Conservation (phyloP, 2,113 vertebrate species). For the Aptenodytes patagonicus region DNA sequence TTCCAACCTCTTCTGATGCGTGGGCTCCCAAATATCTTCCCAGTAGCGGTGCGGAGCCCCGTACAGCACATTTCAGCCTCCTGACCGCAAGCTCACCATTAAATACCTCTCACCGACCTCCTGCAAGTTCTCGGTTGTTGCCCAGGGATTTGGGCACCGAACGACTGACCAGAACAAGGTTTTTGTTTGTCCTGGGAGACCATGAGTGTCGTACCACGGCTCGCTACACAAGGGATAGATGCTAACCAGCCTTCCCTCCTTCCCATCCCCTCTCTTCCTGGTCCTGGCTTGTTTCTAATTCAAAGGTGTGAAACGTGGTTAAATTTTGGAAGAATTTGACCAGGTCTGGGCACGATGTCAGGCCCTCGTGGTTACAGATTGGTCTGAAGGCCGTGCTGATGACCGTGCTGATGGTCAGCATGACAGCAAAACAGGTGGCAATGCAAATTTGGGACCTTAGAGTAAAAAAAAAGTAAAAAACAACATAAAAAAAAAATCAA, state of each 20-base stretch:
- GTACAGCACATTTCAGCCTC: background rate
- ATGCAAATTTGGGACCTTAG: background rate
- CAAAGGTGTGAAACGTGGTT: fast-evolving
- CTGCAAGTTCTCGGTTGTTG: fast-evolving
- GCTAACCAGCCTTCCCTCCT: background rate
- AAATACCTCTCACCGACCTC: background rate
- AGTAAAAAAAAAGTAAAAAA: background rate
- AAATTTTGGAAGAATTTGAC: background rate
- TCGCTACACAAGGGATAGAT: fast-evolving
- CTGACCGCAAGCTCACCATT: fast-evolving
- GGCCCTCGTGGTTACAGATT: fast-evolving
- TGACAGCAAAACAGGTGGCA: too few relatives aligned
- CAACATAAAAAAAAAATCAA: background rate
- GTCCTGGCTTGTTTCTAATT: fast-evolving
- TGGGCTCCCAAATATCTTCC: fast-evolving
- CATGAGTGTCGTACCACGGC: fast-evolving
- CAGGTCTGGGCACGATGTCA: background rate
- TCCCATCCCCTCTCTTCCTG: background rate
- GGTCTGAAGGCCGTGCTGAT: fast-evolving
- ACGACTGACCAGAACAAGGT: fast-evolving
- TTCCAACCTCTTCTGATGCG: fast-evolving
- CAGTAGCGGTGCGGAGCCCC: fast-evolving
- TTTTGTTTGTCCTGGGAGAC: background rate
- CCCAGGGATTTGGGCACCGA: background rate
- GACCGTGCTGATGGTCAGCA: fast-evolving